Conservation (phyloP, 2,888 invertebrate genomes). For the Abrostola triplasia region DNA sequence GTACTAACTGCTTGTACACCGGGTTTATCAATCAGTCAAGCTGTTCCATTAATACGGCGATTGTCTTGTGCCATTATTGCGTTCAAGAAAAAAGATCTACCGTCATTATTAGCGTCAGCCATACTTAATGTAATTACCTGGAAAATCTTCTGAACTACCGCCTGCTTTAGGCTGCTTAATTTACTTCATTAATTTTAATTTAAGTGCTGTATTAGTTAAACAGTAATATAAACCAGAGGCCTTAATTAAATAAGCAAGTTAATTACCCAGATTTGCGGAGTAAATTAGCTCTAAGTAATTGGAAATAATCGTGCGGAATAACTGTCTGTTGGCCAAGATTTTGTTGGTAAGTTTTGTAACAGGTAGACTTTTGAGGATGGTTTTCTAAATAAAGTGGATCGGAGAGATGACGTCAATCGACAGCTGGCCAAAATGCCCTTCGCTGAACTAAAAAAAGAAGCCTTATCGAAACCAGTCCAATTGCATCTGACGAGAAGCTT, state of each 20-base stretch:
- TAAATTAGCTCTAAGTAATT: slow-evolving; percentile 17
- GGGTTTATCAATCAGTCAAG: slow-evolving; percentile 22
- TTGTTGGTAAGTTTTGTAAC: not conserved
- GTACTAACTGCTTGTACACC: slow-evolving; percentile 33
- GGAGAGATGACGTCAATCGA: slow-evolving; percentile 11
- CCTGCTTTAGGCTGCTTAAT: slow-evolving; percentile 12
- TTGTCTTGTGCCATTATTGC: slow-evolving; percentile 26
- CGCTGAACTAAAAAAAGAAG: slow-evolving; percentile 33
- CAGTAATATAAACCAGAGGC: slow-evolving; percentile 12
- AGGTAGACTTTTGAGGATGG: not conserved
- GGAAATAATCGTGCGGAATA: not conserved
- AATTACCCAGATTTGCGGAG: slow-evolving; percentile 22
- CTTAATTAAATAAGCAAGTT: slow-evolving; percentile 26
- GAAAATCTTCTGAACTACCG: slow-evolving; percentile 20
- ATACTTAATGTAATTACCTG: slow-evolving; percentile 21
- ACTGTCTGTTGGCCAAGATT: not conserved
- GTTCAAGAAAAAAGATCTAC: slow-evolving; percentile 26
- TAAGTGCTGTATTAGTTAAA: slow-evolving; percentile 32
- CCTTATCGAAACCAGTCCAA: slow-evolving; percentile 16
- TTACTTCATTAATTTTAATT: slow-evolving; percentile 35
- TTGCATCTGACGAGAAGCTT: not conserved
- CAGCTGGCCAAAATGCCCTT: slow-evolving; percentile 43
- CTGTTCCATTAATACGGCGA: slow-evolving; percentile 7
- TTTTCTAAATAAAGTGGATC: slow-evolving; percentile 3
- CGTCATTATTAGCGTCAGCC: not conserved